Evolutionary conservation across 2,888 invertebrate genomes (phyloP).

Genomic region (Isoperla grammatica): DNA sequence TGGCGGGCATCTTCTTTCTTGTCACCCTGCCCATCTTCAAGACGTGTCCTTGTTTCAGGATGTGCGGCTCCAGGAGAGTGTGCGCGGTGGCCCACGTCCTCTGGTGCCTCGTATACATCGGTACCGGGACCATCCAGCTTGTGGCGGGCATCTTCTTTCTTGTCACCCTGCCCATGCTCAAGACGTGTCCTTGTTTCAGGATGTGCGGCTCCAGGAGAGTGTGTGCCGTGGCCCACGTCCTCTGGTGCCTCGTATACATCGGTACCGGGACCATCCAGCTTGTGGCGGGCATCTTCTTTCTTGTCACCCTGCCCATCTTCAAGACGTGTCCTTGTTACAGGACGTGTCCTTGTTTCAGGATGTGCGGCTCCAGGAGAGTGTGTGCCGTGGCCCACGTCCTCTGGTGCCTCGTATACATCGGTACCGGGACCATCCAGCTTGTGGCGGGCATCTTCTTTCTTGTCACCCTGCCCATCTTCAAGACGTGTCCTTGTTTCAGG

Average conservation of each 20-base stretch:
- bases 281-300: conserved; percentile 49
- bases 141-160: conserved; percentile 50
- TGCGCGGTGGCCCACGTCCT: conserved; percentile 42
- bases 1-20: conserved; percentile 49
- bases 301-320: conserved; percentile 47
- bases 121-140: conserved; percentile 48
- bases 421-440: conserved; percentile 48
- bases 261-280: conserved; percentile 48
- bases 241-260: conserved; percentile 48
- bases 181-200: conserved; percentile 47
- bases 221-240: conserved; percentile 41
- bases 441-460: conserved; percentile 50
- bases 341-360: no score
- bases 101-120: conserved; percentile 47
- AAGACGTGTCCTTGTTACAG: no score
- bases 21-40: conserved; percentile 47
- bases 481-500: conserved; percentile 47
- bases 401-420: conserved; percentile 47
- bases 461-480: conserved; percentile 47
- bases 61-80: conserved; percentile 40
- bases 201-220: conserved; percentile 35
- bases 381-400: conserved; percentile 42
- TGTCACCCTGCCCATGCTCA: conserved; percentile 47
- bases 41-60: conserved; percentile 47
- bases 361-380: conserved; percentile 35